phyloP scores from a whole-genome alignment of 35 echinoderm and acorn worm genomes.

The Hemicentrotus pulcherrimus region DNA sequence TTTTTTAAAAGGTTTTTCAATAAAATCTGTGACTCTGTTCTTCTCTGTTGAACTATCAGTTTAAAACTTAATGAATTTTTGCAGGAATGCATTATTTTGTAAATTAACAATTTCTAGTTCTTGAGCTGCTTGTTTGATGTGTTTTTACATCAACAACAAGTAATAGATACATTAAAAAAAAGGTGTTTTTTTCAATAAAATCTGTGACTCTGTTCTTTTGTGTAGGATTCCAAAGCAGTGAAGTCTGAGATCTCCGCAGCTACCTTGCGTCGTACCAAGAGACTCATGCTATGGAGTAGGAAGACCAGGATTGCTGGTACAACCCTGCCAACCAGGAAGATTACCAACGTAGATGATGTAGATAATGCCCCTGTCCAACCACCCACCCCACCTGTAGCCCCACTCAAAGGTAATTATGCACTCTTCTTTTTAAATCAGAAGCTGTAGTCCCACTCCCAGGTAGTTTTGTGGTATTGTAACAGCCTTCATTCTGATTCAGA shows the following conservation, averaged over 20 bases:
- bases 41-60: neutral
- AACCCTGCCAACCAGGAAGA: slow-evolving; percentile 20
- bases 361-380: slow-evolving; percentile 40
- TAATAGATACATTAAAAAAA: too few relatives aligned
- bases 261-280: slow-evolving; percentile 14
- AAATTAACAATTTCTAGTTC: too few relatives aligned
- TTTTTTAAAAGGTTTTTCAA: too few relatives aligned
- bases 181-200: neutral
- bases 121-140: too few relatives aligned
- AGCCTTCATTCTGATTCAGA: too few relatives aligned
- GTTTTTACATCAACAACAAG: too few relatives aligned
- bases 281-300: slow-evolving; percentile 17
- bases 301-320: neutral
- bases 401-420: slow-evolving; percentile 18
- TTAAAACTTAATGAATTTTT: too few relatives aligned
- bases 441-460: too few relatives aligned
- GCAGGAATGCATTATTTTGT: too few relatives aligned
- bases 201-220: neutral
- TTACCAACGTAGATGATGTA: slow-evolving; percentile 42
- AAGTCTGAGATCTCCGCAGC: slow-evolving; percentile 31
- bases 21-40: neutral
- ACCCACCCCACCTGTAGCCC: neutral
- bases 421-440: too few relatives aligned
- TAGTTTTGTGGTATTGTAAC: too few relatives aligned
- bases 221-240: slow-evolving; percentile 29